phyloP scores from a whole-genome alignment of 2,888 invertebrate species.

The Drosophila sordidapex region DNA sequence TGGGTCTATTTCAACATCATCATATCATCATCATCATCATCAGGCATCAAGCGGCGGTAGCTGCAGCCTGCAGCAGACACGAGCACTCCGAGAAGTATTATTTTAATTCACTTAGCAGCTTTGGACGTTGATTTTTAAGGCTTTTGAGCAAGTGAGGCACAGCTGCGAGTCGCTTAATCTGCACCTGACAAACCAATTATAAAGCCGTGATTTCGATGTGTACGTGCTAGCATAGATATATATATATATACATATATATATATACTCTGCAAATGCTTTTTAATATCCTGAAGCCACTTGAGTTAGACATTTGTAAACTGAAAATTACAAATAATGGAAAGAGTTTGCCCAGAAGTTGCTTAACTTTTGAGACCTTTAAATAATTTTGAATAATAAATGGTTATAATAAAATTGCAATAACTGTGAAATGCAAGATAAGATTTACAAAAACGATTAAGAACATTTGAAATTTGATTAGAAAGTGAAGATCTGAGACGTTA shows the following conservation, averaged over 20 bases:
- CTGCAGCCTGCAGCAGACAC: constrained; percentile 11
- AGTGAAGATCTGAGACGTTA: constrained; percentile 1
- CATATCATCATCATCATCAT: constrained; percentile 31
- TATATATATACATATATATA: no score
- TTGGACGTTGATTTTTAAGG: constrained; percentile 50
- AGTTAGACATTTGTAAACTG: background rate
- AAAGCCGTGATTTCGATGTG: constrained; percentile 62
- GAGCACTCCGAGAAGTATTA: constrained; percentile 52
- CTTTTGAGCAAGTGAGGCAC: constrained; percentile 35
- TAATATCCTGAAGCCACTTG: background rate
- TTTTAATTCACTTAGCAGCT: constrained; percentile 74
- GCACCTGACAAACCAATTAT: constrained; percentile 73
- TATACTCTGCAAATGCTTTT: background rate
- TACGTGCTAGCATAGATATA: constrained; percentile 40
- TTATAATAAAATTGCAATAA: no score
- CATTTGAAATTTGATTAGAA: background rate
- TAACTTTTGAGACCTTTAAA: background rate
- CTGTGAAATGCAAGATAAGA: no score
- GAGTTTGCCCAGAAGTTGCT: no score
- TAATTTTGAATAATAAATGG: no score
- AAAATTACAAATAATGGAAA: background rate
- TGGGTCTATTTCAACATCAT: constrained; percentile 33
- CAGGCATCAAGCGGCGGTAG: constrained; percentile 1
- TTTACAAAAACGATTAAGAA: background rate
- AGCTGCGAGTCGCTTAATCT: constrained; percentile 55